Base-by-base conservation (phyloP, 2,888 invertebrate species). In the Drosophila stalkeri region DNA sequence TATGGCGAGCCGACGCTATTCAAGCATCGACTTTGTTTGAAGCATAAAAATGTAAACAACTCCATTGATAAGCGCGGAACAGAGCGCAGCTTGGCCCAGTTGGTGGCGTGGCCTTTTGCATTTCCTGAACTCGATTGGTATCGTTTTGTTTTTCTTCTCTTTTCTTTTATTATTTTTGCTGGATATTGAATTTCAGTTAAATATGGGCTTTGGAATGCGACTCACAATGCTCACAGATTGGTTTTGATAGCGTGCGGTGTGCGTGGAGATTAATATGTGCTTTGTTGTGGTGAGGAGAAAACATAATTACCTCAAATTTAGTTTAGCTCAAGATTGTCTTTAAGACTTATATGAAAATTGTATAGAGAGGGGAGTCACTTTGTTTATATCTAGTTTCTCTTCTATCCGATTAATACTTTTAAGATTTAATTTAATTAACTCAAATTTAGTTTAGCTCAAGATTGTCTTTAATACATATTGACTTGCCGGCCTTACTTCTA, bases 41-140 rank as follows among this genome's bases (percentile, higher is more conserved):
- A 46, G 59, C 73, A 74, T 72, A 69, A 84, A 82, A 79, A 86
- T 79, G 82, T 85, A 80, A 86, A 85, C 87, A 84, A 80, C 72
- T 78, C 75, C 68, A 80, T 81, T 64, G 75, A 70, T 72, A 20
- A 54, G 49, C 49, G n/a, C 31, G 11, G 31, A n/a, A n/a, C 27
- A 11, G 11, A 49, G 27, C 59, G 20, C 33, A 33, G 43, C 43
- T 55, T 43, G 55, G 46, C 60, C 16, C 69, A 49, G 62, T 67
- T 44, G 64, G 63, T 60, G 31, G 57, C 43, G 43, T 31, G 39
- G 51, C 35, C 27, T 35, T 46, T 54, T 64, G 41, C 54, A 63
- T 64, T 75, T 69, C 52, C 57, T 44, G 41, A 47, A 27, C 35
- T 51, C 41, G 35, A 20, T 37, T 55, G 23, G 60, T 27, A 37